Evolutionary conservation across 2,113 vertebrate species (phyloP), one percentile per base, ranked within the genome.

Genomic region (Scomber japonicus): DNA sequence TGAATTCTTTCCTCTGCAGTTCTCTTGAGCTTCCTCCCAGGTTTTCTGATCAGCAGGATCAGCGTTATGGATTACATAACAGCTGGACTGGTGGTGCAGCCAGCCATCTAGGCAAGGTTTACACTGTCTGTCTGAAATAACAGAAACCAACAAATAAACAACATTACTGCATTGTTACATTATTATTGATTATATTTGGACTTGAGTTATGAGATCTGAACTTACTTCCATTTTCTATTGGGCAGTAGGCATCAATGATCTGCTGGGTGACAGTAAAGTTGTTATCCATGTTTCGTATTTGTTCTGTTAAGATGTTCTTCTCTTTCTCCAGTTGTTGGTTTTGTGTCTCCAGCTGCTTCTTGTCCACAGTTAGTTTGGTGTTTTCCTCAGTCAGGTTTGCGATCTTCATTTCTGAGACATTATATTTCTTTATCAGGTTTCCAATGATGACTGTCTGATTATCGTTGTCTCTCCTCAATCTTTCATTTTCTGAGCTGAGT

Each of bases 1-100:
- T 50, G 89, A 65, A n/a, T 0, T 45, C 5, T 21, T 75, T 16
- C 0, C 3, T 35, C 0, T 61, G 44, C 87, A 91, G 45, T 70
- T 0, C 3, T 54, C 0, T 54, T 0, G 72, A 48, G 86, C 84
- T 19, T 11, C 16, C 59, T 46, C 0, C 86, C 87, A 91, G 55
- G 27, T 79, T 62, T 1, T 86, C 45, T 1, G 10, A 0, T 5
- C 0, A 10, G 0, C 0, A 4, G 0, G 0, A 0, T 0, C 0
- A 4, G 14, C 0, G 1, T 90, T 0, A 17, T 46, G 12, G 63
- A 27, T 0, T 0, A 0, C 7, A 44, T 82, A 84, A 27, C 87
- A 91, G 55, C 27, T 75, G 54, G 24, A 3, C 8, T 11, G 0
- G 0, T 0, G 0, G 0, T 0, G 0, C 0, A 0, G 0, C 87